These are phyloP conservation scores for Toxotes lorentzi DNA, from an alignment of 2,797 vertebrate genomes.

Conservation along the genomic window DNA sequence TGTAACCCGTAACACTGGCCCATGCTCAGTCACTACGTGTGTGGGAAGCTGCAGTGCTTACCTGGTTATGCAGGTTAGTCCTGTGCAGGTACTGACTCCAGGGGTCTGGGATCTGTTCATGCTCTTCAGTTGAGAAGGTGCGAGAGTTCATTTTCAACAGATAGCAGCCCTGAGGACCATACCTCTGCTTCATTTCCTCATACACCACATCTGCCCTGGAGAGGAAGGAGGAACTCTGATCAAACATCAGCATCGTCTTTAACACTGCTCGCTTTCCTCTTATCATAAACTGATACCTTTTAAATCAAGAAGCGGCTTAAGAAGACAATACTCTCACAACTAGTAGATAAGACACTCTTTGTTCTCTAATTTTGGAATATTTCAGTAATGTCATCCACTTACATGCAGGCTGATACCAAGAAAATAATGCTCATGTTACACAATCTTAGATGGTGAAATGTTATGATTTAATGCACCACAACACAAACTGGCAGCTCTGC, in stretches of 20 bases:
- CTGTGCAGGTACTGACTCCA: constrained; percentile 99
- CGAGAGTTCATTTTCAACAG: constrained; percentile 97
- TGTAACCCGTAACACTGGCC: background rate
- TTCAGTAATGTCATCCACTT: background rate
- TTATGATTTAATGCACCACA: background rate
- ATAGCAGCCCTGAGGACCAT: constrained; percentile 96
- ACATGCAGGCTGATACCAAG: background rate
- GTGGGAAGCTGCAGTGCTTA: constrained; percentile 59
- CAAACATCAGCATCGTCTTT: background rate
- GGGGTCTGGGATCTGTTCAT: constrained; percentile 98
- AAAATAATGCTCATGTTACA: too few relatives aligned
- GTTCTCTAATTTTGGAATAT: background rate
- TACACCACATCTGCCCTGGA: constrained; percentile 93
- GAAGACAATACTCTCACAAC: too few relatives aligned
- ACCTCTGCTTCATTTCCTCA: constrained; percentile 98
- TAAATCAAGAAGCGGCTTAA: background rate
- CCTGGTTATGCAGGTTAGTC: constrained; percentile 90
- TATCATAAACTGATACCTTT: background rate
- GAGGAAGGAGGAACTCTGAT: background rate
- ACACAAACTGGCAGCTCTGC: background rate
- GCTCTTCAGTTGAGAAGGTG: constrained; percentile 84
- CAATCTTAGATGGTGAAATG: background rate
- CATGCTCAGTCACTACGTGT: background rate
- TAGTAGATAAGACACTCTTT: too few relatives aligned
- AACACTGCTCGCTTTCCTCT: background rate